phyloP scores from a whole-genome alignment of 2,888 invertebrate genomes.

The Crematogaster levior region DNA sequence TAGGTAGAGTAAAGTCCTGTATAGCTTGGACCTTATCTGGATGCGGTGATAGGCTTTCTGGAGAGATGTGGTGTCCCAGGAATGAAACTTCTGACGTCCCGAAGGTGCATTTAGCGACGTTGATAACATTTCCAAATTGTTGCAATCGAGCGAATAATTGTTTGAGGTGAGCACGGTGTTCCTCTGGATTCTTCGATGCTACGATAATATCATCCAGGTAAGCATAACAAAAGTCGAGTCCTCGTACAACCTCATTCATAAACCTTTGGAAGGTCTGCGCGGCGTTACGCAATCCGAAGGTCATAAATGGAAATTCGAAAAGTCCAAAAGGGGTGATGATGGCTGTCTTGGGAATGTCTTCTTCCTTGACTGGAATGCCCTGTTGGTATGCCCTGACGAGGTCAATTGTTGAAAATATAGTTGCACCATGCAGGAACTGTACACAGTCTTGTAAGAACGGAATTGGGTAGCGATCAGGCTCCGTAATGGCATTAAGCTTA shows the following conservation, averaged over 20 bases:
- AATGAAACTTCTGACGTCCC: neutral
- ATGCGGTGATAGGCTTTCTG: neutral
- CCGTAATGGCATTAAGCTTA: neutral
- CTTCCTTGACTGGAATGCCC: no score
- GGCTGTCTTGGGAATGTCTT: neutral
- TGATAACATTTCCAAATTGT: neutral
- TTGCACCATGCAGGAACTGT: neutral
- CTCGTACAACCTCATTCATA: slow-evolving; percentile 77
- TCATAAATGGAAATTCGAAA: neutral
- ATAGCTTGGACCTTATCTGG: neutral
- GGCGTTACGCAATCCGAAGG: slow-evolving; percentile 70
- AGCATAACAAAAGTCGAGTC: slow-evolving; percentile 76
- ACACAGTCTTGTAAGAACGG: neutral
- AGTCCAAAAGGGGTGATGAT: neutral
- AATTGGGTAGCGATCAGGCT: neutral
- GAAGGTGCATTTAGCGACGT: neutral
- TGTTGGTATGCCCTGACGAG: no score
- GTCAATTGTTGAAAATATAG: neutral
- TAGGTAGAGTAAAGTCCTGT: rapidly evolving
- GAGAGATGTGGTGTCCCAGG: neutral
- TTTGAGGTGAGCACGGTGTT: neutral
- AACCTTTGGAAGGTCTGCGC: slow-evolving; percentile 76
- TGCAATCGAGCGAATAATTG: neutral
- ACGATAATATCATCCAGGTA: slow-evolving; percentile 79
- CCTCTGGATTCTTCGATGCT: neutral